Base-by-base conservation (phyloP, 2,888 invertebrate species). In the Catocala sponsa region DNA sequence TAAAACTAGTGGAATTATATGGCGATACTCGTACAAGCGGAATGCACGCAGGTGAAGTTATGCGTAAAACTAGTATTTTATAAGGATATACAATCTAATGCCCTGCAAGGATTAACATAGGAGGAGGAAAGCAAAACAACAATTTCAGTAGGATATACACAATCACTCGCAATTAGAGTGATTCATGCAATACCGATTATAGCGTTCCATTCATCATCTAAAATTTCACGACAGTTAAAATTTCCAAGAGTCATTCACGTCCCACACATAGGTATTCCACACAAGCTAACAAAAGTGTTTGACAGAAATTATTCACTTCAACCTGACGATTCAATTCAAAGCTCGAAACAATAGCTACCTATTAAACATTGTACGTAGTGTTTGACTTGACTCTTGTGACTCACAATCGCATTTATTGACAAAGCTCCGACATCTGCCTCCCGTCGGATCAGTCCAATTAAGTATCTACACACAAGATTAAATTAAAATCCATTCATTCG, bases 361-460 rank as follows among this genome's bases (percentile, higher is more conserved):
- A 82, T 79, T 75, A 78, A 65, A 66, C 66, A 62, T 67, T 67
- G 64, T 63, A 62, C 53, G 55, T 65, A 59, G 32, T 65, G 65
- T 67, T 70, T 67, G 73, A 65, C 55, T 52, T 65, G 49, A 47
- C 70, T 65, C 66, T 68, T 68, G 68, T 76, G 77, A 81, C 63
- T 44, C 80, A 86, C 84, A 86, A 86, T 86, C 82, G 82, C 83
- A 81, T 88, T 86, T 88, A 89, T 85, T 87, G 87, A 85, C 87
- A 84, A 83, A 85, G 84, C 83, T 75, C 79, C 80, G 75, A 79
- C 87, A 85, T 85, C 87, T 86, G 83, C 76, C 78, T 80, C 83
- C 85, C 82, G 77, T 76, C 82, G 81, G 82, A 85, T 84, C 82
- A 80, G 68, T 78, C 87, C 89, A 88, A 89, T 89, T 89, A 89